Evolutionary conservation across 2,113 vertebrate genomes (phyloP).

Genomic region (Cepphus grylle): DNA sequence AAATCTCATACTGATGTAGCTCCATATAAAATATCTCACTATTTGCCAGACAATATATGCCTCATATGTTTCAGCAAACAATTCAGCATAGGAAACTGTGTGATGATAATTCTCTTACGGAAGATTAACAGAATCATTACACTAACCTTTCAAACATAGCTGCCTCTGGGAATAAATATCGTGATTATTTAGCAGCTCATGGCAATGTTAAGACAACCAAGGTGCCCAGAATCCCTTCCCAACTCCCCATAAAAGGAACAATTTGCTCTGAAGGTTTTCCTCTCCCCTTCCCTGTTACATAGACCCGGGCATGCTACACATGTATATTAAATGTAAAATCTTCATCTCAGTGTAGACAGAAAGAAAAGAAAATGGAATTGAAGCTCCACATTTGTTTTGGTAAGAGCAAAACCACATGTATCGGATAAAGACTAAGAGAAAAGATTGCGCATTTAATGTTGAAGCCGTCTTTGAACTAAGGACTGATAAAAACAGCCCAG

Average conservation of each 20-base stretch:
- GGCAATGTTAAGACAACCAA: neutral
- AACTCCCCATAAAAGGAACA: neutral
- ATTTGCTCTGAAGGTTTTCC: neutral
- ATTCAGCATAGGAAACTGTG: neutral
- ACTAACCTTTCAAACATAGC: neutral
- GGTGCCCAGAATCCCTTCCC: neutral
- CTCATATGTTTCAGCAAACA: neutral
- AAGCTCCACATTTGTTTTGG: neutral
- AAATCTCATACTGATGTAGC: neutral
- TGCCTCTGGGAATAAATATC: neutral
- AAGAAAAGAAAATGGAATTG: neutral
- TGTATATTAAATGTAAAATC: neutral
- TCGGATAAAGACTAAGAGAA: neutral
- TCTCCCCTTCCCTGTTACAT: neutral
- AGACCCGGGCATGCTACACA: neutral
- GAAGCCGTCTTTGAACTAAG: neutral
- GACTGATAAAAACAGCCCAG: neutral
- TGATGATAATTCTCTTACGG: neutral
- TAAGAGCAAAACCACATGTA: neutral
- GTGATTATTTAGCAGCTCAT: neutral
- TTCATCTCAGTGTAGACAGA: neutral
- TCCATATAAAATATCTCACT: neutral
- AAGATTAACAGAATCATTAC: neutral
- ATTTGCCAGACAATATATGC: neutral
- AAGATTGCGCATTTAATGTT: neutral